Evolutionary conservation across 2,113 vertebrate genomes (phyloP).

Genomic region (Lycaon pictus): DNA sequence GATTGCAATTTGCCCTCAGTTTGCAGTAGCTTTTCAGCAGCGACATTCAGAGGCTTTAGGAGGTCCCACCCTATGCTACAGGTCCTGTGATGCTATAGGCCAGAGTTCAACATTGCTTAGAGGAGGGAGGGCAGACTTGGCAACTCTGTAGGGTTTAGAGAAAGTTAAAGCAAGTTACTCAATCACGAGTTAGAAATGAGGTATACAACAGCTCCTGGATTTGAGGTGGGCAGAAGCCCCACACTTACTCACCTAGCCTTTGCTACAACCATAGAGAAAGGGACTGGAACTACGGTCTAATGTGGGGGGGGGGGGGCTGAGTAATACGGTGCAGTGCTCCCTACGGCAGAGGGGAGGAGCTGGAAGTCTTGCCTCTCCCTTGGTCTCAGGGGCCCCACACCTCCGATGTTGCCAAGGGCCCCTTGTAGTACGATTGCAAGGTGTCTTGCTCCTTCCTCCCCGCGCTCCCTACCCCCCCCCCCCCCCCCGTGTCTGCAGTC

Average conservation of each 20-base stretch:
- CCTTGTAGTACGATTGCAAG: rapidly evolving
- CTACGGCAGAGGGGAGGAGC: background rate
- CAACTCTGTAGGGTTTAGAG: slow-evolving; percentile 92
- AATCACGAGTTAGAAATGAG: slow-evolving; percentile 97
- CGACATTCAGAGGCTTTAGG: slow-evolving; percentile 86
- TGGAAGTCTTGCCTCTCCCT: background rate
- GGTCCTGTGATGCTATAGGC: slow-evolving; percentile 90
- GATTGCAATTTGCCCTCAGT: slow-evolving; percentile 90
- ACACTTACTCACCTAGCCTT: slow-evolving; percentile 88
- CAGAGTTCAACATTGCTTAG: slow-evolving; percentile 86
- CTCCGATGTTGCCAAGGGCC: background rate
- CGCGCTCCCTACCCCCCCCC: rapidly evolving
- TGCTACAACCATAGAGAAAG: slow-evolving; percentile 81
- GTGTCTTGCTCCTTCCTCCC: background rate
- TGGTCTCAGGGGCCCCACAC: background rate
- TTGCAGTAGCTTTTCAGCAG: slow-evolving; percentile 90
- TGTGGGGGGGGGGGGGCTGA: background rate
- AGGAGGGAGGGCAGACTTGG: slow-evolving; percentile 90
- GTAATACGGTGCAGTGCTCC: background rate
- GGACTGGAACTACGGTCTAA: slow-evolving; percentile 80
- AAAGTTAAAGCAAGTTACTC: slow-evolving; percentile 96
- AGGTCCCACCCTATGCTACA: slow-evolving; percentile 84
- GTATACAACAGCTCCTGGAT: slow-evolving; percentile 95
- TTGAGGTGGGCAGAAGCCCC: slow-evolving; percentile 87
- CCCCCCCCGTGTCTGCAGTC: background rate